Evolutionary conservation across 2,888 invertebrate species (phyloP), one percentile per base, ranked within the genome.

Genomic region (Eupithecia inturbata): DNA sequence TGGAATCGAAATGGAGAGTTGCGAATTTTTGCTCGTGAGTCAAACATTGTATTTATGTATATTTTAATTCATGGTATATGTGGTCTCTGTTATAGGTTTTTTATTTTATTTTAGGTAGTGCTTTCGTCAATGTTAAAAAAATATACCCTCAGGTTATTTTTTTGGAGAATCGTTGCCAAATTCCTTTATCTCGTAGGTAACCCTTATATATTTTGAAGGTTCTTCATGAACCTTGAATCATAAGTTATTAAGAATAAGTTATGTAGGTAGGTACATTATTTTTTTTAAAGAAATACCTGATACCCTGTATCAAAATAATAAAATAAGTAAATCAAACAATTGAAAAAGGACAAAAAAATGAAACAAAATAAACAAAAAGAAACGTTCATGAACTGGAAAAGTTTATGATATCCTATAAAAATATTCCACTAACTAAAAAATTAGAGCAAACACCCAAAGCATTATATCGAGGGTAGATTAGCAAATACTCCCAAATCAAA

Each of bases 401-500:
- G 49, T 45, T 63, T 64, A 68, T 31, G 14, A 68, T 66, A 76
- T 80, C 87, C 87, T 88, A 88, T 72, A 80, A 89, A 85, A 92
- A 91, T 85, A 91, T 84, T 79, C 77, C 76, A 81, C 80, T 80
- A 84, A 86, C 87, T 86, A 87, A 88, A 86, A 85, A 84, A 84
- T 87, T 77, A 87, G 83, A 79, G 81, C 82, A 91, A 89, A 91
- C 89, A 91, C 81, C 60, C 66, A 87, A 83, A 84, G 63, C 78
- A 84, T 89, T 87, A 86, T 89, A 82, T 82, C 82, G 81, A 84
- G 82, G 84, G 83, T 81, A 84, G 87, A 90, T 91, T 89, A 89
- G 91, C 89, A 92, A 91, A 93, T 91, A 92, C 90, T 89, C 89
- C 88, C 88, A 90, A 91, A 88, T 88, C 92, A 92, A 94, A 93